phyloP scores from a whole-genome alignment of 2,797 vertebrate species.

The Girardinus metallicus region DNA sequence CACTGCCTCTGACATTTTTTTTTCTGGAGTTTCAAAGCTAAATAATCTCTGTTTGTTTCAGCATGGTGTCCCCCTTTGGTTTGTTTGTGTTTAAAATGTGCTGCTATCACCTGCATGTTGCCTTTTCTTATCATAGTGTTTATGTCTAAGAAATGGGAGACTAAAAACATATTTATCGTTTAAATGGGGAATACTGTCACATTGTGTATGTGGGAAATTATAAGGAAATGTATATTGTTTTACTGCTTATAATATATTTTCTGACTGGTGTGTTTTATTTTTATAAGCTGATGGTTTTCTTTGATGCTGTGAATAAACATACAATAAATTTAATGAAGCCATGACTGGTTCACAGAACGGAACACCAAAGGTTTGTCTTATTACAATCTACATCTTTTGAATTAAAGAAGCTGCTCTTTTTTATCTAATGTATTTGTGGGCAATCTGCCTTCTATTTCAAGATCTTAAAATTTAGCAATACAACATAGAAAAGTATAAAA shows the following conservation, averaged over 20 bases:
- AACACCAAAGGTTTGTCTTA: background rate
- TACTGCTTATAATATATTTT: constrained; percentile 33
- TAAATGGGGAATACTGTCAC: constrained; percentile 43
- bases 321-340: constrained; percentile 52
- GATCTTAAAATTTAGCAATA: background rate
- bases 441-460: background rate
- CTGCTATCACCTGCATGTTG: constrained; percentile 80
- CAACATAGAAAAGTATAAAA: background rate
- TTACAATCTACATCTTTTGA: constrained; percentile 4
- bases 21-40: constrained; percentile 13
- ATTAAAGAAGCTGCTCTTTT: background rate
- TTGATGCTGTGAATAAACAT: constrained; percentile 56
- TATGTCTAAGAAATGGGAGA: constrained; percentile 35
- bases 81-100: constrained; percentile 59
- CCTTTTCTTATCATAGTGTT: constrained; percentile 65
- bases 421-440: background rate
- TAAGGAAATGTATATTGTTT: constrained; percentile 52
- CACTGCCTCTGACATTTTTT: constrained; percentile 51
- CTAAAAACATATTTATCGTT: constrained; percentile 26
- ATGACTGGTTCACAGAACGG: constrained; percentile 1
- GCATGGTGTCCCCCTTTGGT: constrained; percentile 34
- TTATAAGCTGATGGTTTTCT: constrained; percentile 54
- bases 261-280: constrained; percentile 60
- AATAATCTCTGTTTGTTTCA: constrained; percentile 9
- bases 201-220: constrained; percentile 40